These are phyloP conservation scores for Lasioglossum albipes DNA, from an alignment of 1,140 invertebrate species.

Conservation along the genomic window DNA sequence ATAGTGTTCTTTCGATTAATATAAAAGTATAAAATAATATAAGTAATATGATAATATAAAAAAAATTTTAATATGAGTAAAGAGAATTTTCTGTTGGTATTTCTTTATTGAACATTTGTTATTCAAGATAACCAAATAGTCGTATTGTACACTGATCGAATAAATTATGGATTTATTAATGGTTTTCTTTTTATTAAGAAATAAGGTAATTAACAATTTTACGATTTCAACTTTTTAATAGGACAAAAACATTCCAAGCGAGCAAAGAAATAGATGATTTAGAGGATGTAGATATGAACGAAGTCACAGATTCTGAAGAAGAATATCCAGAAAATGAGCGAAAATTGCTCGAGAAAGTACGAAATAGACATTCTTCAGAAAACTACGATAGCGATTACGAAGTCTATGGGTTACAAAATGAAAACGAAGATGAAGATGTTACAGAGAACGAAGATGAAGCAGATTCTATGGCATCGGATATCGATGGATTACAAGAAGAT, in stretches of 20 bases:
- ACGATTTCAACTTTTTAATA: background rate
- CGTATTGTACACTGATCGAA: background rate
- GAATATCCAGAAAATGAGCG: constrained; percentile 85
- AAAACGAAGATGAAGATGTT: constrained; percentile 79
- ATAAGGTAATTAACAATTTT: background rate
- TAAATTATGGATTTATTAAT: background rate
- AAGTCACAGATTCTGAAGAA: constrained; percentile 86
- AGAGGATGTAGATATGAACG: constrained; percentile 71
- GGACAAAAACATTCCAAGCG: background rate
- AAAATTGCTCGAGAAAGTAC: constrained; percentile 83
- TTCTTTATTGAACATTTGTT: background rate
- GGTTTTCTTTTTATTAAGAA: background rate
- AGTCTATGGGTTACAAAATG: constrained; percentile 52
- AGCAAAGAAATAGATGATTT: constrained; percentile 11
- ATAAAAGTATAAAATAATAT: no score
- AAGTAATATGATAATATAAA: background rate
- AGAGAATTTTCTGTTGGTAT: no score
- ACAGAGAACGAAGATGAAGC: constrained; percentile 76
- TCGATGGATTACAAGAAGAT: constrained; percentile 85
- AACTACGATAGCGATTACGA: constrained; percentile 82
- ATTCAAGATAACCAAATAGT: background rate
- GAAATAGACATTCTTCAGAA: constrained; percentile 78
- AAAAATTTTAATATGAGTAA: background rate
- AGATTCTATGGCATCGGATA: constrained; percentile 83
- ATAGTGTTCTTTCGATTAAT: background rate